phyloP scores from a whole-genome alignment of 2,113 vertebrate genomes.

The Benitochromis conjunctus region DNA sequence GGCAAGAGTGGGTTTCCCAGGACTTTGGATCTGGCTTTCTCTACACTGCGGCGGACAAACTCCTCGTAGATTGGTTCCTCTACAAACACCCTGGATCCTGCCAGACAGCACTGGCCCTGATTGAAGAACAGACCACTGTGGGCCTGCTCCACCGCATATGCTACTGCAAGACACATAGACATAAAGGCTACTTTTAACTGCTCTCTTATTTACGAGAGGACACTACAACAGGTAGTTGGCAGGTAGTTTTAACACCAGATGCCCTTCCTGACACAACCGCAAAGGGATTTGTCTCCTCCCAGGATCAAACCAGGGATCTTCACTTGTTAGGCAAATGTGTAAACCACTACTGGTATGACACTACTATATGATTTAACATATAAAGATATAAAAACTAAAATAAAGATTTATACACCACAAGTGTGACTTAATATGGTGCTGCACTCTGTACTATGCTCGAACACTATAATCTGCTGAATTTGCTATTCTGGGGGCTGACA shows the following conservation, averaged over 20 bases:
- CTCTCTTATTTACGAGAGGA: neutral
- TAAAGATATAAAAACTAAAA: neutral
- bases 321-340: neutral
- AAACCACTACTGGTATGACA: neutral
- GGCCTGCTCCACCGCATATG: conserved; percentile 78
- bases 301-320: neutral
- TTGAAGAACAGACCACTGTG: conserved; percentile 85
- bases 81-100: conserved; percentile 87
- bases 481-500: no score
- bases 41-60: conserved; percentile 80
- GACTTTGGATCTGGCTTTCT: conserved; percentile 75
- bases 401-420: neutral
- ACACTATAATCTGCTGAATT: no score
- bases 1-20: conserved; percentile 80
- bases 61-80: conserved; percentile 85
- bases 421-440: neutral
- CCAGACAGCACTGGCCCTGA: conserved; percentile 86
- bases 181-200: neutral
- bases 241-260: neutral
- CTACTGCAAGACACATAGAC: conserved; percentile 69
- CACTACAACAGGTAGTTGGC: neutral
- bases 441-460: neutral
- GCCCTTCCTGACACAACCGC: neutral
- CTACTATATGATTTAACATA: neutral
- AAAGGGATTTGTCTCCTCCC: neutral